phyloP scores from a whole-genome alignment of 2,888 invertebrate genomes.

The Chorisops tibialis region DNA sequence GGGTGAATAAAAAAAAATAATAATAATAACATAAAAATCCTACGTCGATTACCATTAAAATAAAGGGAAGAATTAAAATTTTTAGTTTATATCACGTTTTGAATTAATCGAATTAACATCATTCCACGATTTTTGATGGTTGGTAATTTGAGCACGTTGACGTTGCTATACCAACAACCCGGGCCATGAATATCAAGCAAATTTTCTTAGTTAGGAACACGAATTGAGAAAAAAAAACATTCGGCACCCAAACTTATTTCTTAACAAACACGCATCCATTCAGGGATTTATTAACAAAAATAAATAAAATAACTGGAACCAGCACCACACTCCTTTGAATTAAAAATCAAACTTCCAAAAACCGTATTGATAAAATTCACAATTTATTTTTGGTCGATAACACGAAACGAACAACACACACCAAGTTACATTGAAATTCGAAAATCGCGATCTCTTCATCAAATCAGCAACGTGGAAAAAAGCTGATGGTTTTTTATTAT shows the following conservation, averaged over 20 bases:
- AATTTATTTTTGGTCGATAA: too few species aligned
- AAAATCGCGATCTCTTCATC: not conserved
- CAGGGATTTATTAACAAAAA: too few species aligned
- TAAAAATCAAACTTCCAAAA: too few species aligned
- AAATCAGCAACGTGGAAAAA: constrained; percentile 11
- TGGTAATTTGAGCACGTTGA: constrained; percentile 6
- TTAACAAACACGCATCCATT: not conserved
- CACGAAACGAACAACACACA: constrained; percentile 1
- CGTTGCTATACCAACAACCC: constrained; percentile 19
- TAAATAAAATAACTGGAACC: too few species aligned
- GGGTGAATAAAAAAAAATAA: too few species aligned
- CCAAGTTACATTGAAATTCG: not conserved
- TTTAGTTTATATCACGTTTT: constrained; percentile 32
- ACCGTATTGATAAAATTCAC: too few species aligned
- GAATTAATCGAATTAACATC: constrained; percentile 31
- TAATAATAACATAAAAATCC: too few species aligned
- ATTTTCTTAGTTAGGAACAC: too few species aligned
- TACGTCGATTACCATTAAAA: not conserved
- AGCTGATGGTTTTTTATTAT: not conserved
- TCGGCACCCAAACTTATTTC: not conserved
- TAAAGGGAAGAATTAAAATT: constrained; percentile 8
- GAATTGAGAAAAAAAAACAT: too few species aligned
- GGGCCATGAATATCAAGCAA: too few species aligned
- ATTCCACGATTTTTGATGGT: constrained; percentile 15
- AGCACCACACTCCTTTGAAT: too few species aligned